A percentile compares a stretch with the other conserved stretches of the same genome.
These are phyloP conservation scores for Parus major DNA, from an alignment of 2,113 vertebrate genomes.

Conservation along the genomic window DNA sequence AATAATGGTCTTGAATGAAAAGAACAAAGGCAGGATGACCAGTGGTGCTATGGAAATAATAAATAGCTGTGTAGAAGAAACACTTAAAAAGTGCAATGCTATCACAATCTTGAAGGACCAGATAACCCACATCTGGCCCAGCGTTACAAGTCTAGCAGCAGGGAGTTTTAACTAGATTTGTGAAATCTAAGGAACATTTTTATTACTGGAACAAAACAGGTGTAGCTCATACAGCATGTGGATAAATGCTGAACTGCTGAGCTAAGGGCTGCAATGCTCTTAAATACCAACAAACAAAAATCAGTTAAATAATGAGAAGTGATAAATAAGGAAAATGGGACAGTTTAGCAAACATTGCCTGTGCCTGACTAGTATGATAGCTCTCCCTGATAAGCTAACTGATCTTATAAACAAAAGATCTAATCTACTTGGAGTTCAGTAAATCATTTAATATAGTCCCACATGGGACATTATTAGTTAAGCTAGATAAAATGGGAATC, in stretches of 20 bases:
- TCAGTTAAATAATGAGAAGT: not conserved
- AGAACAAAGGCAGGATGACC: not conserved
- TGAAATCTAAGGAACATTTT: not conserved
- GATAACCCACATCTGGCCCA: not conserved
- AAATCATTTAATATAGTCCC: constrained; percentile 30
- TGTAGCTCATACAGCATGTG: not conserved
- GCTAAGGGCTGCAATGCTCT: not conserved
- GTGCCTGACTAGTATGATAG: not conserved
- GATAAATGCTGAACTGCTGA: not conserved
- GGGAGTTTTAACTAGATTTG: not conserved
- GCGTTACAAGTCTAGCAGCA: not conserved
- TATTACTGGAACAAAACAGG: not conserved
- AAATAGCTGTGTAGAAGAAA: not conserved
- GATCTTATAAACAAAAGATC: constrained; percentile 21
- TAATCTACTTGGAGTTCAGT: constrained; percentile 30
- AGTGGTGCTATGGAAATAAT: not conserved
- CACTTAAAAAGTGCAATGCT: not conserved
- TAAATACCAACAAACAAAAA: not conserved
- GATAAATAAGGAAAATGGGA: not conserved
- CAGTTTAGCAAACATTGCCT: not conserved
- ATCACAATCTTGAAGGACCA: not conserved
- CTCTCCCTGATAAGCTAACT: not conserved
- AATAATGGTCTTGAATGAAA: not conserved
- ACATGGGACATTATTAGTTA: constrained; percentile 25
- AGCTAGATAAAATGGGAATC: constrained; percentile 14